These are phyloP conservation scores for Gambelia wislizenii DNA, from an alignment of 2,797 vertebrate species.

Conservation along the genomic window DNA sequence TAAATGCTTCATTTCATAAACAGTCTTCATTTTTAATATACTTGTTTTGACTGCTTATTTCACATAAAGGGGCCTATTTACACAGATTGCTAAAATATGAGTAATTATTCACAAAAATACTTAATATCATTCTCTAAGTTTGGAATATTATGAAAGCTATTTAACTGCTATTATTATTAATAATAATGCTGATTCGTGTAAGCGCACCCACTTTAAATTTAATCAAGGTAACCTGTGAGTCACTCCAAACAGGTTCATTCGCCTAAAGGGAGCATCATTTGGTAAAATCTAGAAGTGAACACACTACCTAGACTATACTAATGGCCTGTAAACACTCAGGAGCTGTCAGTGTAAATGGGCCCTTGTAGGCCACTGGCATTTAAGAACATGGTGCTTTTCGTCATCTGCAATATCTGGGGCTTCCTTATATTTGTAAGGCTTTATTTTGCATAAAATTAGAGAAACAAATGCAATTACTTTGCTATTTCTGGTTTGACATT, in stretches of 20 bases:
- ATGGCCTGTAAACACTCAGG: neutral
- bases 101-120: neutral
- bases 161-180: constrained; percentile 28
- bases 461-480: neutral
- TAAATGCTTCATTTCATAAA: constrained; percentile 21
- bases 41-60: constrained; percentile 5
- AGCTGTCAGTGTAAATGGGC: neutral
- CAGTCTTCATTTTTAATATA: constrained; percentile 1
- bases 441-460: neutral
- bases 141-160: constrained; percentile 1
- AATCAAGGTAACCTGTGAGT: constrained; percentile 19
- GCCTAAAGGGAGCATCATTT: neutral
- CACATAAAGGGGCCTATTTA: neutral
- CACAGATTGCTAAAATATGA: neutral
- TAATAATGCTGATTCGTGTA: constrained; percentile 48
- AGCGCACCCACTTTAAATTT: constrained; percentile 35
- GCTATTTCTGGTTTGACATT: neutral
- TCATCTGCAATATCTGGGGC: neutral
- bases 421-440: neutral
- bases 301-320: rapidly evolving
- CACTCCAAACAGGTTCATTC: constrained; percentile 11
- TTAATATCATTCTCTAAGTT: neutral
- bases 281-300: neutral
- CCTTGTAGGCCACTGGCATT: neutral
- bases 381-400: neutral